Percentiles rank a stretch among this genome's conserved stretches.
phyloP scores from a whole-genome alignment of 2,797 vertebrate genomes.

The Anas acuta region DNA sequence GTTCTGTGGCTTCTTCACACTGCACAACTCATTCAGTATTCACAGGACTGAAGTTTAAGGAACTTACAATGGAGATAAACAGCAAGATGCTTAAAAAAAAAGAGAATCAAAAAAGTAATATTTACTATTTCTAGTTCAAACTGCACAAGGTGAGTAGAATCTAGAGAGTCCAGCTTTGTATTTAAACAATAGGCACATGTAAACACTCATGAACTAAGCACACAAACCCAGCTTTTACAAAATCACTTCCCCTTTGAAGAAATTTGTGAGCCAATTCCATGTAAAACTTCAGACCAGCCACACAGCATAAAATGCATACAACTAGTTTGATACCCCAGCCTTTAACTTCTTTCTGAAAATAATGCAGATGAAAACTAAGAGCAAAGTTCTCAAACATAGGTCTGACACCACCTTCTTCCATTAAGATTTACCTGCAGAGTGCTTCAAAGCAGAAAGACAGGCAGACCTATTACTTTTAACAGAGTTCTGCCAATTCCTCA shows the following conservation, averaged over 20 bases:
- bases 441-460: background rate
- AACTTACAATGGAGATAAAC: background rate
- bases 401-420: background rate
- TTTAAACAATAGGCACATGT: background rate
- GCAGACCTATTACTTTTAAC: background rate
- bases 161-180: background rate
- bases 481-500: background rate
- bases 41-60: background rate
- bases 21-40: fast-evolving
- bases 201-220: background rate
- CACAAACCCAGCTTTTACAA: background rate
- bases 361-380: background rate
- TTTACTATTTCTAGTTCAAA: background rate
- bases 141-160: background rate
- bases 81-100: background rate
- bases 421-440: background rate
- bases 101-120: background rate
- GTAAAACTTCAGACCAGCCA: background rate
- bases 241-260: background rate
- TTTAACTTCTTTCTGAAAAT: background rate
- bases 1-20: background rate
- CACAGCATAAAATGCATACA: background rate
- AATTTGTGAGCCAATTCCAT: background rate
- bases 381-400: background rate
- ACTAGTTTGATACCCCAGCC: background rate